A percentile compares a stretch with the other conserved stretches of the same genome.
phyloP scores from a whole-genome alignment of 2,797 vertebrate species.

The Pseudomugil gertrudae region DNA sequence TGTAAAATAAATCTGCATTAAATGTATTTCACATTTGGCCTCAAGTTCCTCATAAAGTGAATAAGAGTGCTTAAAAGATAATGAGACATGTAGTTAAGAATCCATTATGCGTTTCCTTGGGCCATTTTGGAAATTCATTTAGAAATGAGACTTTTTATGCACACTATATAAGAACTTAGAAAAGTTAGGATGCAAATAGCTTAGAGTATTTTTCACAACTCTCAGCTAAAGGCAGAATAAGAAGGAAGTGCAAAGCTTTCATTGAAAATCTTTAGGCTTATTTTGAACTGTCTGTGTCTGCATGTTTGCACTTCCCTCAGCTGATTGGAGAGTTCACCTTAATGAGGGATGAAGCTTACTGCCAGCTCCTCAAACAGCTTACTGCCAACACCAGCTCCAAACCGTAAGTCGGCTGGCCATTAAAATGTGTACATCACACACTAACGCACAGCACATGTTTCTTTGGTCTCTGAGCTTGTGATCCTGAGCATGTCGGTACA shows the following conservation, averaged over 20 bases:
- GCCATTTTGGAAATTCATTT: conserved; percentile 12
- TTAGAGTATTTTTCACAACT: background rate
- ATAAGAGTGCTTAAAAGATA: background rate
- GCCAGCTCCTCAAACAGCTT: conserved; percentile 95
- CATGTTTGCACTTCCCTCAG: conserved; percentile 70
- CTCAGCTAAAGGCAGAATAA: background rate
- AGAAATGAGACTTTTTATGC: conserved; percentile 5
- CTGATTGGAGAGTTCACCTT: conserved; percentile 88
- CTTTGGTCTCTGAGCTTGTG: conserved; percentile 27
- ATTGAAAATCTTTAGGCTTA: background rate
- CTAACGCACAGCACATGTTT: conserved; percentile 9
- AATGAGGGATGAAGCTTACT: conserved; percentile 94
- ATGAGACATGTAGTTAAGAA: background rate
- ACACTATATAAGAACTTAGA: conserved; percentile 1
- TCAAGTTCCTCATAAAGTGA: background rate
- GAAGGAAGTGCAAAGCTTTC: background rate
- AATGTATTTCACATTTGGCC: conserved; percentile 4
- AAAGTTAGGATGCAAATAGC: background rate
- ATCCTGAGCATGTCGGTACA: conserved; percentile 33
- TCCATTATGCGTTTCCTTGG: background rate
- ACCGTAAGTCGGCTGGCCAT: conserved; percentile 81
- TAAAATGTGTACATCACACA: conserved; percentile 2
- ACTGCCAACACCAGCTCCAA: conserved; percentile 93
- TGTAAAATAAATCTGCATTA: background rate
- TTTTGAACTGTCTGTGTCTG: background rate